Conservation (phyloP, 1,140 invertebrate genomes). For the Pomacea maculata region DNA sequence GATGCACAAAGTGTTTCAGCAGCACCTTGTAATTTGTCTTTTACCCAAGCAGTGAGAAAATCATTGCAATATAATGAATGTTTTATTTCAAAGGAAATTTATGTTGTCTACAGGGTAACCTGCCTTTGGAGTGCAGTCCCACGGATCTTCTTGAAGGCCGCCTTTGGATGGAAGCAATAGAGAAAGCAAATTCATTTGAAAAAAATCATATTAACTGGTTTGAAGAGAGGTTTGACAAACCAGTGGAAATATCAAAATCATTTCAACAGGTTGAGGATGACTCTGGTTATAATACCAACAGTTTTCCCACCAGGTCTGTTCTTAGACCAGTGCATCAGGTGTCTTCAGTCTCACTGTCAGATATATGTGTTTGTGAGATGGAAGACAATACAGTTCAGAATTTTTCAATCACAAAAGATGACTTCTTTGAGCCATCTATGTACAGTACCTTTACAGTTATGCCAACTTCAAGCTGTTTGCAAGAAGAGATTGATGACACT, state of each 20-base stretch:
- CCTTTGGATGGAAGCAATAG: not conserved
- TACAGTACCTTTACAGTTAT: not conserved
- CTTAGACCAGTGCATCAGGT: not conserved
- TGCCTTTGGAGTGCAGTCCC: conserved; percentile 6
- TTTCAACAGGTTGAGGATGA: too few species aligned
- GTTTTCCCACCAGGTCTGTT: not conserved
- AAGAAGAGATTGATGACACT: not conserved
- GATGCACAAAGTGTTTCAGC: too few species aligned
- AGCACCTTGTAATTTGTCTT: too few species aligned
- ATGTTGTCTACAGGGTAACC: not conserved
- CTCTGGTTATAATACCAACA: not conserved
- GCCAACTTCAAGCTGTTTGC: not conserved
- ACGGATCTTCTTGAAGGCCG: not conserved
- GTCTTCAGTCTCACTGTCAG: not conserved
- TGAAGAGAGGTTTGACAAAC: conserved; percentile 7
- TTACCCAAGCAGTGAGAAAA: too few species aligned
- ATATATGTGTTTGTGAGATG: not conserved
- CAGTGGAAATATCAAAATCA: not conserved
- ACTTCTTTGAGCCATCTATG: conserved; percentile 2
- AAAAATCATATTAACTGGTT: not conserved
- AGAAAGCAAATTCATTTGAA: not conserved
- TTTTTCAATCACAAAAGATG: not conserved
- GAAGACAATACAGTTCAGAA: not conserved
- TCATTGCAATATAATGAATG: too few species aligned
- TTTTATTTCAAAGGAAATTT: not conserved